Evolutionary conservation across 1,140 invertebrate genomes (phyloP), one percentile per base, ranked within the genome.

Genomic region (Zaprionus ornatus): DNA sequence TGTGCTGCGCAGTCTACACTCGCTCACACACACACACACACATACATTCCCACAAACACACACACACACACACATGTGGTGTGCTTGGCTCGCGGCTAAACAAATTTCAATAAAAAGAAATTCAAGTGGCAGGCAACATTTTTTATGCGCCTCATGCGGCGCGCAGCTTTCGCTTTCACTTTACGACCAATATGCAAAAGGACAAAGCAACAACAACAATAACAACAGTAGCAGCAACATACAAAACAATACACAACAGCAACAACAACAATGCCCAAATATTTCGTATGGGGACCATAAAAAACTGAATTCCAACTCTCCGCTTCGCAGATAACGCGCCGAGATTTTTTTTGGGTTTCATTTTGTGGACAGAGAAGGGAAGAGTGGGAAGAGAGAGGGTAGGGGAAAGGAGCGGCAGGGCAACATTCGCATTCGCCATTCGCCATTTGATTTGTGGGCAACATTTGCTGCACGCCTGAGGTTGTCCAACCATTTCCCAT

Each of bases 71-170:
- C 15, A 27, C 9, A 37, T 21, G 19, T 17, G 32, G 35, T 52
- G 13, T 12, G 10, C 35, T 12, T 32, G 32, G 71, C 80, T 83
- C 55, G 77, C 65, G 63, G 72, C 79, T 82, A 87, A 83, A 77
- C 80, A 86, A 86, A 86, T 88, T 87, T 86, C 84, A 86, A 86
- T 86, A 88, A 86, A 86, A 88, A 55, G 84, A 77, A 80, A 77
- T 86, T 88, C 84, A 88, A 86, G 84, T 83, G 83, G 82, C 79
- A 75, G 37, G 65, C 25, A 61, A 35, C 61, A 64, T 70, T 80
- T 85, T 86, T 86, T 70, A 77, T 71, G 73, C 63, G 66, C 82
- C 74, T 74, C 82, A 84, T 85, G 78, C 66, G 79, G 75, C 54
- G 72, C 67, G 72, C 68, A 61, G 77, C 63, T 80, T 83, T 83